A percentile compares a stretch with the other conserved stretches of the same genome.
phyloP scores from a whole-genome alignment of 2,113 vertebrate genomes.

The Machaerirhynchus nigripectus region DNA sequence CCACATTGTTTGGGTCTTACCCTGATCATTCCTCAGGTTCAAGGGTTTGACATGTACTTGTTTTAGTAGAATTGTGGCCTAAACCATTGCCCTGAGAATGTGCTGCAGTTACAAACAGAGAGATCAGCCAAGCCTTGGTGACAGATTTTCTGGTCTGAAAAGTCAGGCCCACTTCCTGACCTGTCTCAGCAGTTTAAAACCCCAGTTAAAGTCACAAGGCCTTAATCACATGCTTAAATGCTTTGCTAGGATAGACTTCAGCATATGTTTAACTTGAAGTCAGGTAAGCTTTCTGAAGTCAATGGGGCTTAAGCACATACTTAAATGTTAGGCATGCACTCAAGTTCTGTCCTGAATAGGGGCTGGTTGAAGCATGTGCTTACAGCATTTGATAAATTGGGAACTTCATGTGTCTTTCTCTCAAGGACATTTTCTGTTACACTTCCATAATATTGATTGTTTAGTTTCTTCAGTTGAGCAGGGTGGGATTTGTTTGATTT shows the following conservation, averaged over 20 bases:
- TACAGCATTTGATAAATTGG: constrained; percentile 30
- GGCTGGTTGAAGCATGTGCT: constrained; percentile 13
- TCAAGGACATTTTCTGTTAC: constrained; percentile 2
- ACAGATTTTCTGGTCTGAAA: background rate
- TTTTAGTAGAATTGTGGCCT: background rate
- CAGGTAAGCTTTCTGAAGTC: constrained; percentile 49
- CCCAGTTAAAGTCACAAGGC: constrained; percentile 30
- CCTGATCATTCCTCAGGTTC: background rate
- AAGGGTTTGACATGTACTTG: background rate
- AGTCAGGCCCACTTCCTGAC: background rate
- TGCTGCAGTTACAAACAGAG: background rate
- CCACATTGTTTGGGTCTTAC: background rate
- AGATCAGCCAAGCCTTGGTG: background rate
- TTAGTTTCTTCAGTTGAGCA: background rate
- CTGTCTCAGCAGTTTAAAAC: background rate
- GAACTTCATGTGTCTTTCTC: constrained; percentile 35
- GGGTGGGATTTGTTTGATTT: background rate
- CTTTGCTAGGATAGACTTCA: constrained; percentile 29
- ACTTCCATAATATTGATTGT: background rate
- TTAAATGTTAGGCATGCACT: constrained; percentile 55
- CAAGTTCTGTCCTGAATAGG: constrained; percentile 29
- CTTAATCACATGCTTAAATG: constrained; percentile 34
- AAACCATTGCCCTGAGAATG: background rate
- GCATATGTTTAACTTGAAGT: constrained; percentile 43
- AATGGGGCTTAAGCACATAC: constrained; percentile 47